A percentile compares a stretch with the other conserved stretches of the same genome.
These are phyloP conservation scores for Phalacrocorax aristotelis DNA, from an alignment of 2,113 vertebrate species.

Conservation along the genomic window DNA sequence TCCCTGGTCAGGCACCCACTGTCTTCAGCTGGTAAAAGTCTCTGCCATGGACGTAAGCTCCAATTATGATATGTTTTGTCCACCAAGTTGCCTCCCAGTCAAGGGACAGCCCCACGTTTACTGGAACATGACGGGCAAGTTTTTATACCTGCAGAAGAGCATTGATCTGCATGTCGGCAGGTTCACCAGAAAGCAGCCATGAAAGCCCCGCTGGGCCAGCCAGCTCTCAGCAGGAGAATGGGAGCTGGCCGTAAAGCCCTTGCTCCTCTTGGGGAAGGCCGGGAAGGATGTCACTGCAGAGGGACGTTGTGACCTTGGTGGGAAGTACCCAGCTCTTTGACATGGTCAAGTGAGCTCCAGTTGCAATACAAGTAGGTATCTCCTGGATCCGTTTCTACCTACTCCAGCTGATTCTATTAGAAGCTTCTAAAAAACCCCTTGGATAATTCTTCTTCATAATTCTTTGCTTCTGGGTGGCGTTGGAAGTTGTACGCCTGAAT, in stretches of 20 bases:
- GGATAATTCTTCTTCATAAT: neutral
- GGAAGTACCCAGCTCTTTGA: neutral
- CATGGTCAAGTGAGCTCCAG: neutral
- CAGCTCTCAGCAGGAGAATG: neutral
- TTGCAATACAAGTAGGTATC: neutral
- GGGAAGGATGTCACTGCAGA: neutral
- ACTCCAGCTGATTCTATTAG: neutral
- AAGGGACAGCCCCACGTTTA: neutral
- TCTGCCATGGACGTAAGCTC: neutral
- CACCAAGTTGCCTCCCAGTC: fast-evolving
- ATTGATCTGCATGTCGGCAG: fast-evolving
- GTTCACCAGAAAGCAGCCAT: neutral
- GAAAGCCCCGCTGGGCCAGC: neutral
- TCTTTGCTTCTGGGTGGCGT: neutral
- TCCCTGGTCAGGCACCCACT: neutral
- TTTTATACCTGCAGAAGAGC: neutral
- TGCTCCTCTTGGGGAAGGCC: neutral
- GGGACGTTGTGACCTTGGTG: neutral
- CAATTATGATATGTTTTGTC: fast-evolving
- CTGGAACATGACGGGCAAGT: fast-evolving
- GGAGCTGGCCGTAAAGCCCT: neutral
- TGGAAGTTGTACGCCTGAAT: neutral
- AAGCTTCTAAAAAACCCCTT: neutral
- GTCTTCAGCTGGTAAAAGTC: neutral
- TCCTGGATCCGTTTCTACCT: neutral